Base-by-base conservation (phyloP, 1,140 invertebrate genomes). In the Drosophila takahashii region DNA sequence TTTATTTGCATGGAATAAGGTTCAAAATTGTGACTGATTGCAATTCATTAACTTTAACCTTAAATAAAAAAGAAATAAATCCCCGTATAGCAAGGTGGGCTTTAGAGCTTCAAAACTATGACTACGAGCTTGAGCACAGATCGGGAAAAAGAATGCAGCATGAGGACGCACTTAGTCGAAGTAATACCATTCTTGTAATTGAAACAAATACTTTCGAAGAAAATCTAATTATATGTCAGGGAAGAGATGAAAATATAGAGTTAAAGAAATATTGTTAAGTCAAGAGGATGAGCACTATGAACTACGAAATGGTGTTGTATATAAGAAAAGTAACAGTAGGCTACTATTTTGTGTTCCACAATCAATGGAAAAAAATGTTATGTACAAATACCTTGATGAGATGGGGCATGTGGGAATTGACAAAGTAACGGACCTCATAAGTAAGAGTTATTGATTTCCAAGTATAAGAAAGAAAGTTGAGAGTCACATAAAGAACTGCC, bases 361-460 rank as follows among this genome's bases (percentile, higher is more conserved):
- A 6, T 47, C 44, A 47, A 29, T 48, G 26, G 26, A 48, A 29
- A 9, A 44, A 22, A 18, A 44, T 11, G 16, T 44, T 11, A 1
- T 44, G 42, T 44, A 44, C 9, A 44, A 44, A 22, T 44, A 29
- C 26, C 8, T 15, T 27, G 8, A 16, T 10, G 47, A 50, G 8
- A 16, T 50, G 7, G 27, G 47, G n/a, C 26, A 50, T 50, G n/a
- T n/a, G 10, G 47, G 26, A 29, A 50, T 11, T 4, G 47, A 16
- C 8, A 50, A 32, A 32, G 47, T 50, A 16, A 16, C n/a, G 27
- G n/a, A 32, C n/a, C n/a, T 32, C 4, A 15, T 50, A 15, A 29
- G n/a, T 50, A 50, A 50, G 15, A 50, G 47, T 32, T 32, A 32
- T 32, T 50, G 47, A 26, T 29, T 48, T 29, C 47, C 26, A 29